Percentiles rank a stretch among this genome's conserved stretches.
Conservation (phyloP, 2,888 invertebrate species). For the Strigamia transsilvanica region DNA sequence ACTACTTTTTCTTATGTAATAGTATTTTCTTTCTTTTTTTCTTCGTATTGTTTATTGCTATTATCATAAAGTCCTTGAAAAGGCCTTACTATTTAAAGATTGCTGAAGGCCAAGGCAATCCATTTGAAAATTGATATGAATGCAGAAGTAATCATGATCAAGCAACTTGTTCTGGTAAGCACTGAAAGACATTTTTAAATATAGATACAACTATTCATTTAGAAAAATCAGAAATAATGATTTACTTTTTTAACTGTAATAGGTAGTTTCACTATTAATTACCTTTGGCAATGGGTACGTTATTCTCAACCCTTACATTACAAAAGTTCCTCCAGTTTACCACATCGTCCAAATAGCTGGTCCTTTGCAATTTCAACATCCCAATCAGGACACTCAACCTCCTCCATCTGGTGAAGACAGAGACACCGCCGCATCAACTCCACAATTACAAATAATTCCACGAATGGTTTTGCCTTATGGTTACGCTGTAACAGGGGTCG, state of each 20-base stretch:
- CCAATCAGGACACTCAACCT: not conserved
- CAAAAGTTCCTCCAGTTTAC: not conserved
- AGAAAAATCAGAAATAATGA: no score
- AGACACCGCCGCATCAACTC: not conserved
- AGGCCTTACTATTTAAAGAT: constrained; percentile 25
- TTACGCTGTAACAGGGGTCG: not conserved
- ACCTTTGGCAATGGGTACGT: not conserved
- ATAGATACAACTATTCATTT: no score
- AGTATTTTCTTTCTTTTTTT: not conserved
- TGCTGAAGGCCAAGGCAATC: constrained; percentile 22
- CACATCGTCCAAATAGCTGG: not conserved
- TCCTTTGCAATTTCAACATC: constrained; percentile 1
- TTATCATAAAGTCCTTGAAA: constrained; percentile 30
- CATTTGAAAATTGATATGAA: constrained; percentile 21
- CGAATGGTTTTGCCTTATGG: constrained; percentile 11
- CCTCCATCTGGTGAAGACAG: not conserved
- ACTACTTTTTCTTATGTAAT: not conserved
- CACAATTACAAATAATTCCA: not conserved
- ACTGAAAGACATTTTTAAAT: not conserved
- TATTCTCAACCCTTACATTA: not conserved
- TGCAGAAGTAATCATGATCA: constrained; percentile 18
- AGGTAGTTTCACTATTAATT: not conserved
- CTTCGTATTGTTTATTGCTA: constrained; percentile 10
- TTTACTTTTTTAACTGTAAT: not conserved
- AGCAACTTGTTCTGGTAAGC: constrained; percentile 6